Evolutionary conservation across 2,888 invertebrate genomes (phyloP).

Genomic region (Pogonocherus hispidulus): DNA sequence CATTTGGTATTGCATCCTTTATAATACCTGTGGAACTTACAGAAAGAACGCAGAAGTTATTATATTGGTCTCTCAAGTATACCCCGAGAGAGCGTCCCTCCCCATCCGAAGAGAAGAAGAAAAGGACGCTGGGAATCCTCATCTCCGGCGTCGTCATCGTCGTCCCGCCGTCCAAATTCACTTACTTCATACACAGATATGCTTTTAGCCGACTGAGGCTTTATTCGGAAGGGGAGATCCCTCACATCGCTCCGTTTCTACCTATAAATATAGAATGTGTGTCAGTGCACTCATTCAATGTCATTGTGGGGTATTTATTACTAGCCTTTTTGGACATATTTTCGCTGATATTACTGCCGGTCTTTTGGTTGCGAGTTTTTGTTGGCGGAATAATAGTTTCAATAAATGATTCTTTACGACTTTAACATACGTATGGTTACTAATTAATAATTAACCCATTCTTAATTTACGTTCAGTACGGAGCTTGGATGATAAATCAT

Average conservation of each 20-base stretch:
- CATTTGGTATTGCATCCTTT: no score
- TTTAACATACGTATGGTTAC: no score
- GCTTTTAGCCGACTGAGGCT: conserved; percentile 64
- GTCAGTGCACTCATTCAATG: conserved; percentile 55
- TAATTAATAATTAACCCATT: no score
- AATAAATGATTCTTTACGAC: no score
- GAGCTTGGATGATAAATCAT: no score
- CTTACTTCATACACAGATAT: conserved; percentile 69
- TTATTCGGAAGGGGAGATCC: conserved; percentile 59
- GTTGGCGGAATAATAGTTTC: neutral
- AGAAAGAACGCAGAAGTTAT: neutral
- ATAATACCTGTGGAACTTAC: neutral
- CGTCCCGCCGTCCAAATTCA: conserved; percentile 66
- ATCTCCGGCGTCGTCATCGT: conserved; percentile 44
- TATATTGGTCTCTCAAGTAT: neutral
- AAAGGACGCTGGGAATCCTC: conserved; percentile 32
- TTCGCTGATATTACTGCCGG: neutral
- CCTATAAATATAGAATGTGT: conserved; percentile 60
- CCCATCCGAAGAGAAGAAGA: conserved; percentile 14
- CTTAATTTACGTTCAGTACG: no score
- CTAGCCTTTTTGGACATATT: conserved; percentile 31
- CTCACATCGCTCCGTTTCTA: conserved; percentile 41
- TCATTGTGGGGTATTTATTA: conserved; percentile 36
- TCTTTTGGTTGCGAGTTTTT: neutral
- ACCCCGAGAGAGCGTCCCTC: neutral